Percentiles rank a stretch among this genome's conserved stretches.
phyloP scores from a whole-genome alignment of 2,113 vertebrate genomes.

The Nycticebus coucang region DNA sequence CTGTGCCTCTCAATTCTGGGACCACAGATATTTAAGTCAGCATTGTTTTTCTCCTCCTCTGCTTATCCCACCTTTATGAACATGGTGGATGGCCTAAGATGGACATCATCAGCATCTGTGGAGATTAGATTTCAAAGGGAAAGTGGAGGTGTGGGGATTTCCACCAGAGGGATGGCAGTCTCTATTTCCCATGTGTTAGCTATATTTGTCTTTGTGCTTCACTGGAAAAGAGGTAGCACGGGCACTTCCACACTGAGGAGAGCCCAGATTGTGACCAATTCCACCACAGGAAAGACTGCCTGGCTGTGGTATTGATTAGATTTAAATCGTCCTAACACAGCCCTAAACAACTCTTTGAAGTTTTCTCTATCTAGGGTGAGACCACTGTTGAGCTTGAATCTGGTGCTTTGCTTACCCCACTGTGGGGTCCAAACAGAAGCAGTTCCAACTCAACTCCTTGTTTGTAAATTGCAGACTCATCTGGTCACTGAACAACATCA shows the following conservation, averaged over 20 bases:
- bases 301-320: slow-evolving; percentile 17
- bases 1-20: neutral
- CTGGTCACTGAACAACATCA: slow-evolving; percentile 1
- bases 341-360: slow-evolving; percentile 53
- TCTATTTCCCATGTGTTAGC: slow-evolving; percentile 62
- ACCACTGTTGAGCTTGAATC: slow-evolving; percentile 37
- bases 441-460: neutral
- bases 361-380: slow-evolving; percentile 23
- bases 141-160: slow-evolving; percentile 48
- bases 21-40: neutral
- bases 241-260: slow-evolving; percentile 62
- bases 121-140: slow-evolving; percentile 33
- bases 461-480: slow-evolving; percentile 41
- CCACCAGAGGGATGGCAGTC: slow-evolving; percentile 68
- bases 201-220: slow-evolving; percentile 83
- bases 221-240: slow-evolving; percentile 84
- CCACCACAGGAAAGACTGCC: slow-evolving; percentile 16
- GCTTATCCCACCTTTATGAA: neutral
- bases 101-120: neutral
- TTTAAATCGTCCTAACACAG: slow-evolving; percentile 18
- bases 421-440: neutral
- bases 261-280: neutral
- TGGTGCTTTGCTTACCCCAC: neutral
- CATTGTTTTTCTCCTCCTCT: neutral
- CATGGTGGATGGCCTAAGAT: neutral